A percentile compares a stretch with the other conserved stretches of the same genome.
phyloP scores from a whole-genome alignment of 2,888 invertebrate genomes.

The Corbicula japonica region DNA sequence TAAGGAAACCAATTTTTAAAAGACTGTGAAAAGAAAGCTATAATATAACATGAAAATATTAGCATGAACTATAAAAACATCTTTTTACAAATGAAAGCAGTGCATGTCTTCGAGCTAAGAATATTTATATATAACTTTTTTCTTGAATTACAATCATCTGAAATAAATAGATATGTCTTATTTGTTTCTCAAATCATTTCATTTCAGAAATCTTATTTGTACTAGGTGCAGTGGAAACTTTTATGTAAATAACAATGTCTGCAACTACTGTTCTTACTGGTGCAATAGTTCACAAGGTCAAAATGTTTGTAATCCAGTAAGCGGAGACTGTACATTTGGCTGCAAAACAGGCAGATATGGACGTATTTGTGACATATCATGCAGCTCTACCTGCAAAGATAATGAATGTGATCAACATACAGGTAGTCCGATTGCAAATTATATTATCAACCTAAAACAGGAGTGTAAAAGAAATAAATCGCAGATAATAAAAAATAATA shows the following conservation, averaged over 20 bases:
- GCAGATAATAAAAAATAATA: no score
- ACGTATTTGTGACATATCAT: neutral
- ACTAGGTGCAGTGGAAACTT: neutral
- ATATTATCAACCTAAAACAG: no score
- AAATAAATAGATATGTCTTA: no score
- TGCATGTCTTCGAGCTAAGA: no score
- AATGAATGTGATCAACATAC: conserved; percentile 6
- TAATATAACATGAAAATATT: neutral
- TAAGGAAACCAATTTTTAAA: no score
- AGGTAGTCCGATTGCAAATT: no score
- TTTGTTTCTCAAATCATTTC: neutral
- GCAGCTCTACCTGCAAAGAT: neutral
- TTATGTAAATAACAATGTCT: neutral
- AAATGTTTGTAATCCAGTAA: neutral
- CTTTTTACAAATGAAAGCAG: no score
- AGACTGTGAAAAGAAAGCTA: no score
- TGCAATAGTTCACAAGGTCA: neutral
- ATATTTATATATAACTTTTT: neutral
- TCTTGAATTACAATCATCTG: neutral
- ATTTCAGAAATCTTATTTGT: neutral
- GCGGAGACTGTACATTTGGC: conserved; percentile 11
- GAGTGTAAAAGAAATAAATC: no score
- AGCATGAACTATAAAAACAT: no score
- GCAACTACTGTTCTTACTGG: neutral
- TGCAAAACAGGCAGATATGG: neutral